Evolutionary conservation across 1,140 invertebrate genomes (phyloP).

Genomic region (Drosophila novamexicana): DNA sequence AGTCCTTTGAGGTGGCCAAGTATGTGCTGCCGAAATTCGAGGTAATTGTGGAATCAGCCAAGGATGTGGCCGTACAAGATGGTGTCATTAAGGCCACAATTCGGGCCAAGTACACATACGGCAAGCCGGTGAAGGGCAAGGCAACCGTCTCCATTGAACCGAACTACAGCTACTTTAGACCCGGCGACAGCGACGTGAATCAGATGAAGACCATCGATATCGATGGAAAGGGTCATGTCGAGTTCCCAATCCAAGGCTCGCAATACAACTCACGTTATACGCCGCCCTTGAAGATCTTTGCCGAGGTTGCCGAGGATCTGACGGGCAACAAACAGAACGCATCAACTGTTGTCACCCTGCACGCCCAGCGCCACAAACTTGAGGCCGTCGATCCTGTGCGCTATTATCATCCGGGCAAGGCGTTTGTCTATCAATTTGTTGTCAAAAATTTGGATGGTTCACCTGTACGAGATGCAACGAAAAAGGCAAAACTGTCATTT

Average conservation of each 20-base stretch:
- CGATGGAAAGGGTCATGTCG: conserved; percentile 89
- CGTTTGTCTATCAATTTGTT: conserved; percentile 90
- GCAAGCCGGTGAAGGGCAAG: conserved; percentile 91
- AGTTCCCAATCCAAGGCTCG: conserved; percentile 87
- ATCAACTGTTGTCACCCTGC: conserved; percentile 89
- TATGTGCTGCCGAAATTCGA: conserved; percentile 97
- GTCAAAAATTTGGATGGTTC: conserved; percentile 87
- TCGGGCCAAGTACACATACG: conserved; percentile 89
- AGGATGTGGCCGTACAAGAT: conserved; percentile 92
- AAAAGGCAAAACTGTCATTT: conserved; percentile 85
- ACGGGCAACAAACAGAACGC: conserved; percentile 92
- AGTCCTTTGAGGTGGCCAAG: conserved; percentile 87
- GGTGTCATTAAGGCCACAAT: conserved; percentile 91
- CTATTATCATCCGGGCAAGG: conserved; percentile 94
- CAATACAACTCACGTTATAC: conserved; percentile 84
- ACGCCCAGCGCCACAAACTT: conserved; percentile 93
- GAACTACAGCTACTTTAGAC: conserved; percentile 2
- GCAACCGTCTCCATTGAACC: conserved; percentile 88
- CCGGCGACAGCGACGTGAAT: not conserved
- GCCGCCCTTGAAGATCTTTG: conserved; percentile 88
- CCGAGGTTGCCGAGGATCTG: conserved; percentile 89
- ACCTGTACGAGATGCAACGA: conserved; percentile 87
- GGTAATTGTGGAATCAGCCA: conserved; percentile 91
- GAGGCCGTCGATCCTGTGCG: conserved; percentile 89
- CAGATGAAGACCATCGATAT: conserved; percentile 88